phyloP scores from a whole-genome alignment of 2,797 vertebrate genomes.

The Carduelis carduelis region DNA sequence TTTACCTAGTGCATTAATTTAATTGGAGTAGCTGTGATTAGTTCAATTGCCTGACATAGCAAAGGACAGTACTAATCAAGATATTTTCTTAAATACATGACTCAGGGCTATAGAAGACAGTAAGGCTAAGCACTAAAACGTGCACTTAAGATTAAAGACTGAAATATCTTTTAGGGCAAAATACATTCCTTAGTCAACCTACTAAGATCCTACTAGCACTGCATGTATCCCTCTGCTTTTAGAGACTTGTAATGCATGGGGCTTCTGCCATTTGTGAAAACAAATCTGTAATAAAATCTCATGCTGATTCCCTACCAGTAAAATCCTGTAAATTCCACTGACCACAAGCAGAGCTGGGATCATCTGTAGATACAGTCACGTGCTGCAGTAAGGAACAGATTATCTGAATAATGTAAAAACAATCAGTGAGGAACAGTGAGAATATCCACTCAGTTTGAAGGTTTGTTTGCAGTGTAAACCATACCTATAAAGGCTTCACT shows the following conservation, averaged over 20 bases:
- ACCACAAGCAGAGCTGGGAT: neutral
- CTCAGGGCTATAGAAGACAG: neutral
- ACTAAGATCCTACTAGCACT: neutral
- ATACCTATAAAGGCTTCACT: neutral
- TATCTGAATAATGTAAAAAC: neutral
- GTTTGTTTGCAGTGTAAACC: neutral
- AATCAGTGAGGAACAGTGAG: neutral
- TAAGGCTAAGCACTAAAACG: neutral
- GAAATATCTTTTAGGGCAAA: neutral
- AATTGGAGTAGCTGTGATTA: neutral
- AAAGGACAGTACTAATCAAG: neutral
- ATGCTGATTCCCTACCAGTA: neutral
- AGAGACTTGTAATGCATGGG: neutral
- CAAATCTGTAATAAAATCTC: neutral
- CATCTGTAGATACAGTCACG: neutral
- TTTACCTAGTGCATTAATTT: constrained; percentile 13
- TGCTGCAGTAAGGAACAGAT: neutral
- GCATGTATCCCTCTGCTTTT: neutral
- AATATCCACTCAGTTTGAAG: neutral
- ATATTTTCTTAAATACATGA: neutral
- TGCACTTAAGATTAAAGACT: neutral
- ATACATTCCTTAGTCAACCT: neutral
- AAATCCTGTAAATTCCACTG: neutral
- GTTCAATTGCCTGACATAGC: neutral
- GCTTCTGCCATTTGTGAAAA: neutral